A percentile compares a stretch with the other conserved stretches of the same genome.
Conservation (phyloP, 2,888 invertebrate genomes). For the Auanema sp. region DNA sequence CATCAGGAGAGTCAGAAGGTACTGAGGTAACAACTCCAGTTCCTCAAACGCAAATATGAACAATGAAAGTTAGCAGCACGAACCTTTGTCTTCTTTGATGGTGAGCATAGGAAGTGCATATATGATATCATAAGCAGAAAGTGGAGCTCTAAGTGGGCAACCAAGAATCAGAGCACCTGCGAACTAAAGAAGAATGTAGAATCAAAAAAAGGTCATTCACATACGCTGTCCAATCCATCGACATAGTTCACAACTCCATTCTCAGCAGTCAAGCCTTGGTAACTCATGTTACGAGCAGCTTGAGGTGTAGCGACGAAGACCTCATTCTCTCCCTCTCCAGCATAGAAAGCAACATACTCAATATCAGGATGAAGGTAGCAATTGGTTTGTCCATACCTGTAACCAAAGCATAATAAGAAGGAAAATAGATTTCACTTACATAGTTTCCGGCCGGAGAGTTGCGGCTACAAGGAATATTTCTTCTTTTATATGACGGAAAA, state of each 20-base stretch:
- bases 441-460: constrained; percentile 96
- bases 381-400: constrained; percentile 90
- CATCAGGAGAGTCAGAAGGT: constrained; percentile 97
- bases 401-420: background rate
- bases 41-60: constrained; percentile 65
- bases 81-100: constrained; percentile 90
- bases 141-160: constrained; percentile 79
- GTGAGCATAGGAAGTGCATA: constrained; percentile 96
- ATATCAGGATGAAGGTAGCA: constrained; percentile 97
- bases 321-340: constrained; percentile 71
- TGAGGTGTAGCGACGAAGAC: constrained; percentile 82
- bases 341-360: constrained; percentile 78
- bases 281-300: constrained; percentile 91
- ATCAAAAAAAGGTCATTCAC: constrained; percentile 22
- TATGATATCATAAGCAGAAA: constrained; percentile 80
- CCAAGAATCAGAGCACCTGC: constrained; percentile 77
- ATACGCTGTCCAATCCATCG: constrained; percentile 66
- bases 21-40: constrained; percentile 97
- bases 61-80: constrained; percentile 1
- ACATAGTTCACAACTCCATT: constrained; percentile 80
- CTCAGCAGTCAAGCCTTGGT: constrained; percentile 82
- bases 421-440: constrained; percentile 68
- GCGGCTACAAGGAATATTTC: constrained; percentile 86
- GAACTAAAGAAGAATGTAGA: constrained; percentile 11
- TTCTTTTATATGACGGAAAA: constrained; percentile 68